These are phyloP conservation scores for Ceryle rudis DNA, from an alignment of 2,797 vertebrate genomes.

Conservation along the genomic window DNA sequence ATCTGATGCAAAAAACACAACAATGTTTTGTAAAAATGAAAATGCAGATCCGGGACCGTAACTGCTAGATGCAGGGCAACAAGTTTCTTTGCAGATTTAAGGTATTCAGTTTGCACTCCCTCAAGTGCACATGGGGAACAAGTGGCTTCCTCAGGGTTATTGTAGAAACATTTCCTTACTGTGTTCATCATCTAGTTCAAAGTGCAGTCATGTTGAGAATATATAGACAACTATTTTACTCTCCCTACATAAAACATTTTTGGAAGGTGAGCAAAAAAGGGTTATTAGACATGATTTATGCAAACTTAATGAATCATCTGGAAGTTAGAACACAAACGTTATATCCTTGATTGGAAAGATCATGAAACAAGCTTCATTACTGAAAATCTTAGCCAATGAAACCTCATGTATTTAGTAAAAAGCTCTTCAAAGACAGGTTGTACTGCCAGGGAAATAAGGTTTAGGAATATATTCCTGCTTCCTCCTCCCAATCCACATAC, in stretches of 20 bases:
- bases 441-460: neutral
- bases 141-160: neutral
- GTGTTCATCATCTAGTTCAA: slow-evolving; percentile 8
- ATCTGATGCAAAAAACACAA: neutral
- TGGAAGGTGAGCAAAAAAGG: neutral
- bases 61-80: neutral
- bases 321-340: neutral
- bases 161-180: slow-evolving; percentile 11
- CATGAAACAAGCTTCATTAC: neutral
- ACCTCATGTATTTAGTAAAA: neutral
- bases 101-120: neutral
- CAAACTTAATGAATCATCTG: neutral
- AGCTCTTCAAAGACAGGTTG: neutral
- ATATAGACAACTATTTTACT: neutral
- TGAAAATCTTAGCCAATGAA: neutral
- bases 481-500: neutral
- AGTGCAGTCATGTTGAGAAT: neutral
- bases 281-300: neutral
- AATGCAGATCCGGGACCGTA: neutral
- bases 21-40: neutral
- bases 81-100: neutral
- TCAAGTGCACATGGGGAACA: neutral
- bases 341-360: neutral
- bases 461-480: neutral
- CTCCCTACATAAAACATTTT: neutral